Conservation (phyloP, 1,140 invertebrate species). For the Sitophilus oryzae region DNA sequence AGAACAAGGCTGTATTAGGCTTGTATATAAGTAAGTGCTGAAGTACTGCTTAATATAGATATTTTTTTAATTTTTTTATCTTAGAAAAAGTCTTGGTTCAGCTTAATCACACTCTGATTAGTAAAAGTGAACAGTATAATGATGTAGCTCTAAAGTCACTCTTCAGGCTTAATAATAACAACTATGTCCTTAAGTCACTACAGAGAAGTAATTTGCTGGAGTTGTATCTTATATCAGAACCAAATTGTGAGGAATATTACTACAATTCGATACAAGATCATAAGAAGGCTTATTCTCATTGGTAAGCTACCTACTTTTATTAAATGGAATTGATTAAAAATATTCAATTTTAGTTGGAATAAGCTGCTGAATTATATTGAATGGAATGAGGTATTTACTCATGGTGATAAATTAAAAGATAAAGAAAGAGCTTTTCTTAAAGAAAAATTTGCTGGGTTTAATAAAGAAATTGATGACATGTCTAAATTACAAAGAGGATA, state of each 20-base stretch:
- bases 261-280: constrained; percentile 76
- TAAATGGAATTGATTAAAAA: neutral
- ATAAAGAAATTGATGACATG: constrained; percentile 91
- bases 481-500: constrained; percentile 80
- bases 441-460: constrained; percentile 88
- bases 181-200: constrained; percentile 86
- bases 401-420: constrained; percentile 71
- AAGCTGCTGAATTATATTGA: constrained; percentile 70
- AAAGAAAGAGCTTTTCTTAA: constrained; percentile 88
- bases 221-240: constrained; percentile 69
- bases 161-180: constrained; percentile 87
- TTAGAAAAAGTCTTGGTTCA: constrained; percentile 80
- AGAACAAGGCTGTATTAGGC: constrained; percentile 61
- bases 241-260: constrained; percentile 77
- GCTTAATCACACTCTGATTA: constrained; percentile 74
- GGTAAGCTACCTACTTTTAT: constrained; percentile 45
- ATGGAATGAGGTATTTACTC: constrained; percentile 59
- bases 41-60: constrained; percentile 18
- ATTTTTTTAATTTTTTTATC: constrained; percentile 33
- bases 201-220: constrained; percentile 78
- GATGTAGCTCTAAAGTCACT: constrained; percentile 77
- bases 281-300: constrained; percentile 70
- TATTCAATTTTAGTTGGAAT: constrained; percentile 64
- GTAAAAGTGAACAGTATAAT: constrained; percentile 79
- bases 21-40: constrained; percentile 73